Evolutionary conservation across 2,888 invertebrate genomes (phyloP), one percentile per base, ranked within the genome.

Genomic region (Allacma fusca): DNA sequence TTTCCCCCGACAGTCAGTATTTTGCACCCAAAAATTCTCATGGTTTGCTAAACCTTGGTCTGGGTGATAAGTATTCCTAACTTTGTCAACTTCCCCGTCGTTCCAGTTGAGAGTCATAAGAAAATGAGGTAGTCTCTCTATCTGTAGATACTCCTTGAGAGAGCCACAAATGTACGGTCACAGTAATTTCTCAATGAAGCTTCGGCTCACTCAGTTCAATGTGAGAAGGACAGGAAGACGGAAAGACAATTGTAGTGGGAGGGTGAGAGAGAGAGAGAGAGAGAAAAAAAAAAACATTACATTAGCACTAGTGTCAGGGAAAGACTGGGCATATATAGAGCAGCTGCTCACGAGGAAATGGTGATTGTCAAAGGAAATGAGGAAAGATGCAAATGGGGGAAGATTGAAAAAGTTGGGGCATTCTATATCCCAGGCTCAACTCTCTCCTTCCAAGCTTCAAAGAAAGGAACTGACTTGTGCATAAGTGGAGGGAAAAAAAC

Each of bases 281-380:
- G n/a, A n/a, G n/a, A n/a, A 44, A 43, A 23, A 70, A 12, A 13
- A 29, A 1, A 67, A 19, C 50, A 50, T 50, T 70, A 26, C 44
- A 4, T 24, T 7, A n/a, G 26, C 7, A 67, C n/a, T n/a, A n/a
- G 34, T 21, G 28, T 19, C 0, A 67, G 67, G 34, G 34, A 28
- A 28, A 1, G 13, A 26, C 9, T 7, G 19, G 64, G 24, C 19
- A 19, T 12, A 67, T 16, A 23, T 19, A n/a, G 28, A 67, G 67
- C 34, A 67, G 67, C 29, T 19, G 67, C 16, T 29, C 28, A 68
- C 43, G 70, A 70, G 70, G 28, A 70, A 70, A 70, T 70, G 70
- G 70, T 70, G 70, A 70, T 70, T 70, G 70, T 70, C 70, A 70
- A 70, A 70, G 70, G 70, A 70, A 70, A 70, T 70, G 70, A 57